A percentile compares a stretch with the other conserved stretches of the same genome.
Evolutionary conservation across 2,113 vertebrate species (phyloP).

Genomic region (Amblyornis subalaris): DNA sequence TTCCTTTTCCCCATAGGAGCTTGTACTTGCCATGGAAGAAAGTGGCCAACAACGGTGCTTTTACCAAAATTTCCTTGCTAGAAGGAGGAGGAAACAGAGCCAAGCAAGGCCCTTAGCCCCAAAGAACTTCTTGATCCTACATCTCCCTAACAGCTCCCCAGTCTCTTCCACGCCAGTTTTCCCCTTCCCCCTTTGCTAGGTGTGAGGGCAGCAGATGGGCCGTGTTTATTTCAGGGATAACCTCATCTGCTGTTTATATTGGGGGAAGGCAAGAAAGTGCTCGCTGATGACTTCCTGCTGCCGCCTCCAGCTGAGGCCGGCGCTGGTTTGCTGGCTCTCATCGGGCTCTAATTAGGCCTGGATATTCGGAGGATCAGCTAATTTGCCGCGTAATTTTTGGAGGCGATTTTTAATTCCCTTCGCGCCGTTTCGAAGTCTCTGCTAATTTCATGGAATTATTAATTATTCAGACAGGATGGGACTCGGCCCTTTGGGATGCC

Average conservation of each 20-base stretch:
- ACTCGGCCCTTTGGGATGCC: background rate
- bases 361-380: conserved; percentile 38
- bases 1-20: no score
- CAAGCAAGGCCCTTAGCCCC: background rate
- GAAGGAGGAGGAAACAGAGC: background rate
- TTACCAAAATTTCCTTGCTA: background rate
- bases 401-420: conserved; percentile 58
- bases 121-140: background rate
- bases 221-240: conserved; percentile 47
- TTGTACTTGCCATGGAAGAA: background rate
- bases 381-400: conserved; percentile 45
- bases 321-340: conserved; percentile 46
- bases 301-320: conserved; percentile 53
- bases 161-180: background rate
- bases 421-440: background rate
- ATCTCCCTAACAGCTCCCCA: background rate
- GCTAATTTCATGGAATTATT: conserved; percentile 8
- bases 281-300: conserved; percentile 36
- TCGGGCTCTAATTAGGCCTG: conserved; percentile 44
- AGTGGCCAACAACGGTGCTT: fast-evolving
- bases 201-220: conserved; percentile 34
- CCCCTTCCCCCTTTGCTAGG: background rate
- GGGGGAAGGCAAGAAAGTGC: conserved; percentile 5
- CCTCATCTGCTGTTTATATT: conserved; percentile 39
- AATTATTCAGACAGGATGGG: background rate